Evolutionary conservation across 2,888 invertebrate species (phyloP).

Genomic region (Pollenia amentaria): DNA sequence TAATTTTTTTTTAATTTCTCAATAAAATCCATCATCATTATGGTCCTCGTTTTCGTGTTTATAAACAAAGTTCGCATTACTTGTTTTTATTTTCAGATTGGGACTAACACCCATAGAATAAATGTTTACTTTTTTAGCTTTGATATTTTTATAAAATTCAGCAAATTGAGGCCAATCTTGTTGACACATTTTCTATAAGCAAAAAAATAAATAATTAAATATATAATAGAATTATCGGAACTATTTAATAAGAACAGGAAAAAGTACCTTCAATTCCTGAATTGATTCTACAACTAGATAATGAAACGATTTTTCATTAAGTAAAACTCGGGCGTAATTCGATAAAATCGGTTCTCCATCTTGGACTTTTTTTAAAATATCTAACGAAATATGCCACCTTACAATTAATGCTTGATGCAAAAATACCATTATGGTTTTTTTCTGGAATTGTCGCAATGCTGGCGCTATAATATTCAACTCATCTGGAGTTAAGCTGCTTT

Average conservation of each 20-base stretch:
- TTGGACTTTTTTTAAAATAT: constrained; percentile 8
- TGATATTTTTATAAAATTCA: constrained; percentile 60
- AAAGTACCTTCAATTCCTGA: constrained; percentile 55
- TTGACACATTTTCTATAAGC: constrained; percentile 75
- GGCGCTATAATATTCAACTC: constrained; percentile 14
- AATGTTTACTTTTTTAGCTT: constrained; percentile 27
- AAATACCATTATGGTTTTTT: constrained; percentile 22
- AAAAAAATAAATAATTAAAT: background rate
- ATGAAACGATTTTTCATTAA: constrained; percentile 46
- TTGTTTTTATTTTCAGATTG: background rate
- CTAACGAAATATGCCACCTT: constrained; percentile 35
- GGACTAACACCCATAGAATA: constrained; percentile 21
- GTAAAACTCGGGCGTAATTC: constrained; percentile 1
- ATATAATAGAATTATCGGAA: background rate
- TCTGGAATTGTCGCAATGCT: constrained; percentile 23
- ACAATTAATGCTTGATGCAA: constrained; percentile 51
- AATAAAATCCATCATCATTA: background rate
- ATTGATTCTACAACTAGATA: constrained; percentile 55
- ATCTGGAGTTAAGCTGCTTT: background rate
- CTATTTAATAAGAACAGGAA: background rate
- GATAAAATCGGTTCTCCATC: constrained; percentile 1
- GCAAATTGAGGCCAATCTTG: constrained; percentile 75
- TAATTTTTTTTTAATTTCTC: too few relatives aligned
- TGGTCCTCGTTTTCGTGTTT: background rate
- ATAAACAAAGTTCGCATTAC: background rate